Base-by-base conservation (phyloP, 2,113 vertebrate species). In the Arenaria interpres region DNA sequence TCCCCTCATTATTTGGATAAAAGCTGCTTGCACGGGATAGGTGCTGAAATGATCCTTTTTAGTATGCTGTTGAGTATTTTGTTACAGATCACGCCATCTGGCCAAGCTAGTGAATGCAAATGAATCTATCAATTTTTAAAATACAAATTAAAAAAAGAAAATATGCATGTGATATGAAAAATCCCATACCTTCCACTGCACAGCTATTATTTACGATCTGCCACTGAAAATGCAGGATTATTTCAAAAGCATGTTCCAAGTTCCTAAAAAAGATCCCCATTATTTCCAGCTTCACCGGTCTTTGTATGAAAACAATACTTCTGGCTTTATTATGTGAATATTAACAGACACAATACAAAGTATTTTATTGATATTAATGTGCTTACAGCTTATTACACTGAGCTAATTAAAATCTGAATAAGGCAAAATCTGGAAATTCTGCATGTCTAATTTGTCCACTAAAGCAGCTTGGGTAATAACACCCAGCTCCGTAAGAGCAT, bases 321-420 rank as follows among this genome's bases (percentile, higher is more conserved):
- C 20, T 37, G 62, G 45, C 82, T 96, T 97, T 97, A 84, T 93
- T 95, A 91, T 81, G 89, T 88, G 72, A 95, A 74, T 93, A 97
- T 97, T 96, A 92, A 93, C 93, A 92, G 80, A 93, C 53, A 92
- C 43, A 91, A 51, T 59, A 95, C 75, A 90, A 97, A 97, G 96
- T 76, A 96, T 88, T 97, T 97, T 94, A 93, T 94, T 96, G 97
- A 92, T 97, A 98, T 97, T 98, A 98, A 98, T 97, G 90, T 97
- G 95, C 98, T 98, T 98, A 98, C 81, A 95, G 95, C 95, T 96
- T 98, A 98, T 98, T 98, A 98, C 93, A 97, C 60, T 43, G 93
- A 97, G 97, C 97, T 98, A 98, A 98, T 98, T 98, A 98, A 98
- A 98, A 97, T 56, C 76, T 97, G 95, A 98, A 97, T 98, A 95